A percentile compares a stretch with the other conserved stretches of the same genome.
Conservation (phyloP, 2,797 vertebrate species). For the Myiotriccus ornatus region DNA sequence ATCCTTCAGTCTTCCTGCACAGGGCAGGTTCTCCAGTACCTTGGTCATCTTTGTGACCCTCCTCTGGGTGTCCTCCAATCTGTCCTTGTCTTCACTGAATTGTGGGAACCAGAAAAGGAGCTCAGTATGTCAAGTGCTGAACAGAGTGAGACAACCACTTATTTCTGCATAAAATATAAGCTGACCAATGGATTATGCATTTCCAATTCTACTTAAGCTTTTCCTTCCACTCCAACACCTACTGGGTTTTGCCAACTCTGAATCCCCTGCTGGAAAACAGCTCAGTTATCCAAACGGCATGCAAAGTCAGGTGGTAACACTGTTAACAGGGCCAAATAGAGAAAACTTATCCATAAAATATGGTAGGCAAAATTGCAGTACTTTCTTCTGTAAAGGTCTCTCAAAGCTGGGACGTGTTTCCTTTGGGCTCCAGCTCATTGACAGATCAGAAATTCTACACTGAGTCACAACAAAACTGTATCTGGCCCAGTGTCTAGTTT, state of each 20-base stretch:
- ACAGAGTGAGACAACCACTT: not conserved
- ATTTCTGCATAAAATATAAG: not conserved
- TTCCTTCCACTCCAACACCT: not conserved
- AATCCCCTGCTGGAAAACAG: not conserved
- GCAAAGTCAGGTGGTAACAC: not conserved
- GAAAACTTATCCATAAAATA: not conserved
- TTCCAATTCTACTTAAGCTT: not conserved
- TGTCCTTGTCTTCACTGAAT: not conserved
- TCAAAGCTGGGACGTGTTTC: not conserved
- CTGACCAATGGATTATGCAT: not conserved
- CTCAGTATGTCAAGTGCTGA: not conserved
- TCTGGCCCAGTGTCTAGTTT: not conserved
- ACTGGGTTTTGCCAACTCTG: not conserved
- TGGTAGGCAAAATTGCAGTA: not conserved
- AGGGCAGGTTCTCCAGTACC: not conserved
- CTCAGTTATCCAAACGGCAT: not conserved
- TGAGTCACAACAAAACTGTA: not conserved
- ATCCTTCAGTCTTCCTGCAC: not conserved
- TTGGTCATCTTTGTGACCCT: not conserved
- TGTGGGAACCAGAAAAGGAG: not conserved
- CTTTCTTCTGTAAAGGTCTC: not conserved
- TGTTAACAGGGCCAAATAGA: not conserved
- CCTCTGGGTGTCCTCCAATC: not conserved
- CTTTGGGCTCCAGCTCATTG: not conserved
- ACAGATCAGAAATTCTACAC: not conserved